Evolutionary conservation across 2,888 invertebrate species (phyloP).

Genomic region (Sclerodermus sp.): DNA sequence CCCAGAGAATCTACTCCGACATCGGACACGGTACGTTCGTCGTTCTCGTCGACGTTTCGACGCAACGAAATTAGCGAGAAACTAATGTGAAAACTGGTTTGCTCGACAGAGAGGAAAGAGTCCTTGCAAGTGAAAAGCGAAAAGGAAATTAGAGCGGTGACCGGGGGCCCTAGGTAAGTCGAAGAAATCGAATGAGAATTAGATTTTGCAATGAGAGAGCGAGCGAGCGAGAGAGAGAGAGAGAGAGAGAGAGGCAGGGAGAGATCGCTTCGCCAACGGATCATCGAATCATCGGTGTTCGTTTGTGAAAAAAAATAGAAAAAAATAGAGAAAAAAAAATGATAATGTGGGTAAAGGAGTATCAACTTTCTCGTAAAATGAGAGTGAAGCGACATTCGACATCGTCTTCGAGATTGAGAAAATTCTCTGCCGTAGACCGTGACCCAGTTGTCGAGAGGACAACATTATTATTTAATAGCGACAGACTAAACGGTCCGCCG

Average conservation of each 20-base stretch:
- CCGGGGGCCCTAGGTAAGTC: slow-evolving; percentile 48
- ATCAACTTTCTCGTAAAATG: slow-evolving; percentile 7
- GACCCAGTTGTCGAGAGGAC: slow-evolving; percentile 1
- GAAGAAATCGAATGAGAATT: slow-evolving; percentile 24
- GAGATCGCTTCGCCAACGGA: no score
- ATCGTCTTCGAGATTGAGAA: slow-evolving; percentile 1
- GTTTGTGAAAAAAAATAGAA: no score
- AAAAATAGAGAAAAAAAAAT: no score
- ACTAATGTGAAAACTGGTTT: neutral
- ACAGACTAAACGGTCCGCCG: neutral
- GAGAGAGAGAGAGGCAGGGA: slow-evolving; percentile 11
- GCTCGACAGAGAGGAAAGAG: slow-evolving; percentile 42
- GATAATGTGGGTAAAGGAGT: no score
- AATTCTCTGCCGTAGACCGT: neutral
- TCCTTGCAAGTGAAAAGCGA: slow-evolving; percentile 46
- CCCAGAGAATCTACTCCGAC: slow-evolving; percentile 36
- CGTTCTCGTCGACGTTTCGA: no score
- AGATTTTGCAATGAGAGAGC: neutral
- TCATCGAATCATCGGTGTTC: no score
- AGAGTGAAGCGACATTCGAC: neutral
- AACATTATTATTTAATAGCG: neutral
- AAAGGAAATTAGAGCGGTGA: slow-evolving; percentile 44
- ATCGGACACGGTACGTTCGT: slow-evolving; percentile 24
- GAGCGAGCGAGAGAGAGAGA: neutral
- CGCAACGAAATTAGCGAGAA: no score